These are phyloP conservation scores for Amazona guildingii DNA, from an alignment of 2,113 vertebrate species.

Conservation along the genomic window DNA sequence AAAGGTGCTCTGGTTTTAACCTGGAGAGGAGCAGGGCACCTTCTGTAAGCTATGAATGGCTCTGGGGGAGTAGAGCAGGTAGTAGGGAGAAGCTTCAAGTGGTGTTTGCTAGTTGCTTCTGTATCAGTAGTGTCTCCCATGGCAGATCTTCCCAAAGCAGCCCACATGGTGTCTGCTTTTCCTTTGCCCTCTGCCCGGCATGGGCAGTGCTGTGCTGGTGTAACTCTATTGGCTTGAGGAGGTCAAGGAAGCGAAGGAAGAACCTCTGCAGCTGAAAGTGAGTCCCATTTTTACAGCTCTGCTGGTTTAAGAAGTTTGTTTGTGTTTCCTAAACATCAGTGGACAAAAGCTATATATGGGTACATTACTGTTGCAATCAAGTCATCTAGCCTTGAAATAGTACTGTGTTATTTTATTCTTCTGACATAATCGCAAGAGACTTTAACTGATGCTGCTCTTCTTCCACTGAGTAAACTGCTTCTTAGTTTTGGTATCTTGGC, in stretches of 20 bases:
- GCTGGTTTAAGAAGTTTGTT: neutral
- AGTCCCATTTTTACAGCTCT: neutral
- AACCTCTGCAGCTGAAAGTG: neutral
- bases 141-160: neutral
- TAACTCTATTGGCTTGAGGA: neutral
- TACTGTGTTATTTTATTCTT: neutral
- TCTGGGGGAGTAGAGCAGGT: neutral
- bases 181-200: neutral
- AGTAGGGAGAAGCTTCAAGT: neutral
- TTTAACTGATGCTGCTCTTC: neutral
- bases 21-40: neutral
- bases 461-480: neutral
- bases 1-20: neutral
- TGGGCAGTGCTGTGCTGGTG: neutral
- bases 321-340: neutral
- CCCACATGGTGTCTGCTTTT: fast-evolving
- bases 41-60: neutral
- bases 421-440: neutral
- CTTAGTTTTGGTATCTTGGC: neutral
- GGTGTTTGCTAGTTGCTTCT: neutral
- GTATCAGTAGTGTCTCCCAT: neutral
- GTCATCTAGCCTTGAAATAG: neutral
- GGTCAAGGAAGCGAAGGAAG: neutral
- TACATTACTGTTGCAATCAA: neutral
- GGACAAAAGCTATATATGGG: neutral